Evolutionary conservation across 2,113 vertebrate genomes (phyloP).

Genomic region (Myiopsitta monachus): DNA sequence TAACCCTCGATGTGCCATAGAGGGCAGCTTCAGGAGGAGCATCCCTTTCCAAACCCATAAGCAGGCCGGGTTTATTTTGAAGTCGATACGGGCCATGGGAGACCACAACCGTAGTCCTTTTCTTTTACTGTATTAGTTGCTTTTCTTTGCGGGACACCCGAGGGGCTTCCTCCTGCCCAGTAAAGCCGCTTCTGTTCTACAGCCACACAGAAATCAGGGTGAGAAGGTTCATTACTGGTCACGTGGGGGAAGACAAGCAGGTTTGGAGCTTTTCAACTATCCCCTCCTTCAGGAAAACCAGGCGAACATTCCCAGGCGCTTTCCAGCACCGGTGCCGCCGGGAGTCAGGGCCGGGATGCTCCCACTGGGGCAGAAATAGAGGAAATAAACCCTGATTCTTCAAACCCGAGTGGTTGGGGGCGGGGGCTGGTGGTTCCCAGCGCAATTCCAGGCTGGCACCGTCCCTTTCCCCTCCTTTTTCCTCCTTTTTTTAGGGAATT

Average conservation of each 20-base stretch:
- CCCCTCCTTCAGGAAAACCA: rapidly evolving
- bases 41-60: neutral
- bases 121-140: neutral
- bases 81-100: neutral
- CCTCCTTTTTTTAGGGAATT: neutral
- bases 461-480: rapidly evolving
- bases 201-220: neutral
- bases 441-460: rapidly evolving
- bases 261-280: neutral
- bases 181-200: neutral
- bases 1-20: neutral
- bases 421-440: neutral
- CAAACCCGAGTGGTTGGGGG: neutral
- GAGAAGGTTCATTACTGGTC: neutral
- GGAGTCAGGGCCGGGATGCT: neutral
- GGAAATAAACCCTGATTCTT: neutral
- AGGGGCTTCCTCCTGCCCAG: neutral
- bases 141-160: neutral
- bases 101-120: neutral
- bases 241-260: rapidly evolving
- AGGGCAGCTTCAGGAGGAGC: neutral
- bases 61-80: neutral
- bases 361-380: neutral
- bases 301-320: neutral
- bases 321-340: neutral